These are phyloP conservation scores for Apocheima hispidaria DNA, from an alignment of 2,888 invertebrate species.

Conservation along the genomic window DNA sequence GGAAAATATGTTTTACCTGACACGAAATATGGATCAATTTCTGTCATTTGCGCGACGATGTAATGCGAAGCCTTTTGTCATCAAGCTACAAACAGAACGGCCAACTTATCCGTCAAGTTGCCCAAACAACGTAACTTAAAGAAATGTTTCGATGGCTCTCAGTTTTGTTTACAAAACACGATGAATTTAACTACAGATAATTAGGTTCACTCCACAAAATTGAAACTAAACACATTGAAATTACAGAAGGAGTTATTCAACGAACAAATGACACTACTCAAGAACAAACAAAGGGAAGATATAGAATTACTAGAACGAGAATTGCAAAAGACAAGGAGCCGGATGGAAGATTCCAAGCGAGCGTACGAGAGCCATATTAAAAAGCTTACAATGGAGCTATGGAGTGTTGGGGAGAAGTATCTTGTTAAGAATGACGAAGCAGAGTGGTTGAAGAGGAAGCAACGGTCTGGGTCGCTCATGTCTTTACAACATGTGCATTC, in stretches of 20 bases:
- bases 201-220: neutral
- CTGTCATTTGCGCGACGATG: no score
- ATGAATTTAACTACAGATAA: neutral
- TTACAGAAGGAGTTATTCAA: constrained; percentile 87
- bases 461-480: constrained; percentile 74
- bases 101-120: neutral
- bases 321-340: constrained; percentile 83
- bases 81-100: no score
- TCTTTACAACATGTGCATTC: constrained; percentile 79
- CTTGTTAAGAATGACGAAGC: constrained; percentile 86
- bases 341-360: constrained; percentile 67
- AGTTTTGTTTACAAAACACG: no score
- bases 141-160: no score
- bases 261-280: constrained; percentile 85
- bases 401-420: constrained; percentile 87
- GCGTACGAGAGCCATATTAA: constrained; percentile 75
- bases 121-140: no score
- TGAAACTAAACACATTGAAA: neutral
- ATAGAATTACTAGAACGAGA: constrained; percentile 77
- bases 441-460: constrained; percentile 76
- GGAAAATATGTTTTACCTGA: neutral
- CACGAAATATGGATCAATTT: neutral
- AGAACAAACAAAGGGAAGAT: constrained; percentile 84
- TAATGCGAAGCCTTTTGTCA: no score
- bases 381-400: constrained; percentile 84